Percentiles rank a stretch among this genome's conserved stretches.
These are phyloP conservation scores for Hylyphantes graminicola DNA, from an alignment of 1,140 invertebrate species.

Conservation along the genomic window DNA sequence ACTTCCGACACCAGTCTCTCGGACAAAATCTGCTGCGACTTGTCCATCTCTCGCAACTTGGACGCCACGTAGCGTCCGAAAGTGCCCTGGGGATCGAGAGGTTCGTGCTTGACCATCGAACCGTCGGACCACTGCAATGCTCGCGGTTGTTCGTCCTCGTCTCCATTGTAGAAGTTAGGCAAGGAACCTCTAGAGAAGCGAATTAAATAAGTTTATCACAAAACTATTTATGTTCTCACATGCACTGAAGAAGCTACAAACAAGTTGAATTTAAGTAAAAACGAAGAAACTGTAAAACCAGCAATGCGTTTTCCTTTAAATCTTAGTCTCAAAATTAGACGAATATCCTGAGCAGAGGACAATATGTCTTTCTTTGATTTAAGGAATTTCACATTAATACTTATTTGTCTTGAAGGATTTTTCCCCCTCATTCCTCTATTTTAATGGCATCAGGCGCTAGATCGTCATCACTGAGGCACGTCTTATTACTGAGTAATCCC, in stretches of 20 bases:
- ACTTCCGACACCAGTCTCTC: conserved; percentile 43
- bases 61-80: conserved; percentile 42
- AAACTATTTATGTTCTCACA: too few species aligned
- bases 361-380: not conserved
- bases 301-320: too few species aligned
- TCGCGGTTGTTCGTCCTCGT: too few species aligned
- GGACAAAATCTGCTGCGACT: conserved; percentile 7
- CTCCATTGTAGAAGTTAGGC: too few species aligned
- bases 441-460: not conserved
- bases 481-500: conserved; percentile 5
- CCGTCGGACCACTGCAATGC: not conserved
- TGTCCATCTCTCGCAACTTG: conserved; percentile 22
- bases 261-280: too few species aligned
- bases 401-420: not conserved
- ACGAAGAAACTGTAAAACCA: too few species aligned
- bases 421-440: conserved; percentile 6
- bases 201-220: too few species aligned
- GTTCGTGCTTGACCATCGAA: not conserved
- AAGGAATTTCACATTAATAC: too few species aligned
- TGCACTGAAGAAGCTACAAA: too few species aligned
- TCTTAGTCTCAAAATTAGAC: too few species aligned
- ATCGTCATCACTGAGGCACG: not conserved
- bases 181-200: too few species aligned
- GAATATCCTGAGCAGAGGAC: not conserved
- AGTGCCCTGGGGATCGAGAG: not conserved